Conservation (phyloP, 2,888 invertebrate species). For the Cecidostiba fungosa region DNA sequence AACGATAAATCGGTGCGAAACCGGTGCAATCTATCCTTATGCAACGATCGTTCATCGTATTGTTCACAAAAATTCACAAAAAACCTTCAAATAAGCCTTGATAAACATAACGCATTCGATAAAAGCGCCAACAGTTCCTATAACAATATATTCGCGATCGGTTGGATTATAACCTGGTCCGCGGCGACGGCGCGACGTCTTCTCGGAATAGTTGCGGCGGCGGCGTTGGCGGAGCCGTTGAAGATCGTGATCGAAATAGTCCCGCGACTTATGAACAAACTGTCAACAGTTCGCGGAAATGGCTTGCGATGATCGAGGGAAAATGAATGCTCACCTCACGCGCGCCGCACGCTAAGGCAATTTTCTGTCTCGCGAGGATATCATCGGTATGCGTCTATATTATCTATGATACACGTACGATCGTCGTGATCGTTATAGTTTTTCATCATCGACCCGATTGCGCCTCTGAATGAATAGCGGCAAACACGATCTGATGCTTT, state of each 20-base stretch:
- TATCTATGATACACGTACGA: neutral
- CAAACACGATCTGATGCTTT: neutral
- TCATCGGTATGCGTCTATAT: neutral
- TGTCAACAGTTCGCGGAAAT: conserved; percentile 54
- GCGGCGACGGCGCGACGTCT: conserved; percentile 3
- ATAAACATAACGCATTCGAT: neutral
- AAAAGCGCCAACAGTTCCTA: neutral
- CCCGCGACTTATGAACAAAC: conserved; percentile 21
- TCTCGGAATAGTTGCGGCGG: conserved; percentile 31
- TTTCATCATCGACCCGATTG: neutral
- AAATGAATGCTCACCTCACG: conserved; percentile 31
- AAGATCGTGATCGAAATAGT: conserved; percentile 51
- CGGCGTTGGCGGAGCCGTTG: neutral
- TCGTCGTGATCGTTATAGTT: neutral
- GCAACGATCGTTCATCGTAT: neutral
- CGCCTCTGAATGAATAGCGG: neutral
- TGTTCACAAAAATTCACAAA: neutral
- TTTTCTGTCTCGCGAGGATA: neutral
- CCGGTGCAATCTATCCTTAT: neutral
- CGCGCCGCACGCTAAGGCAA: conserved; percentile 1
- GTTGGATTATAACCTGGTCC: conserved; percentile 28
- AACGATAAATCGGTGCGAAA: neutral
- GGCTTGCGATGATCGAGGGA: conserved; percentile 26
- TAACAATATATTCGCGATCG: neutral
- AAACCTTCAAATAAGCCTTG: neutral